Evolutionary conservation across 2,888 invertebrate genomes (phyloP).

Genomic region (Caenorhabditis sp.): DNA sequence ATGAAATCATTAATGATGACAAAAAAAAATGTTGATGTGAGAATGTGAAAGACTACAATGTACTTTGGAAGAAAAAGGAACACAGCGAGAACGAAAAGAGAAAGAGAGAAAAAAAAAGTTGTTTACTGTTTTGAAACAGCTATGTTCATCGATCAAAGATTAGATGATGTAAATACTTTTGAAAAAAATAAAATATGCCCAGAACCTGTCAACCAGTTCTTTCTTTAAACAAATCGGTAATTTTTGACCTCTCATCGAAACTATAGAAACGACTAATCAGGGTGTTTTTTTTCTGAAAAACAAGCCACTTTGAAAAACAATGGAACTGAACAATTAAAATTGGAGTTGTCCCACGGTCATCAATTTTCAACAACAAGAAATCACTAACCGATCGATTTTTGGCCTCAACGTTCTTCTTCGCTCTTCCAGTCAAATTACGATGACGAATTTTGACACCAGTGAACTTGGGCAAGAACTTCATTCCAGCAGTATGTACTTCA

Average conservation of each 20-base stretch:
- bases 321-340: no score
- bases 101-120: not conserved
- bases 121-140: not conserved
- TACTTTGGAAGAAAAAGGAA: not conserved
- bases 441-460: constrained; percentile 65
- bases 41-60: not conserved
- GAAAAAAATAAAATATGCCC: no score
- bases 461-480: constrained; percentile 67
- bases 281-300: no score
- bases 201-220: no score
- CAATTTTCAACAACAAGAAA: not conserved
- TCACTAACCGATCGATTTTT: not conserved
- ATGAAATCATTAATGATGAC: not conserved
- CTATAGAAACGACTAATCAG: no score
- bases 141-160: no score
- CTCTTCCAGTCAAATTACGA: constrained; percentile 44
- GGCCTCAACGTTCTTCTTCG: constrained; percentile 48
- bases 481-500: constrained; percentile 59
- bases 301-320: no score
- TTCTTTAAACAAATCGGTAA: no score
- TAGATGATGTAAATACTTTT: no score
- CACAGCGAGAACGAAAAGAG: not conserved
- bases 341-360: no score
- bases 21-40: not conserved
- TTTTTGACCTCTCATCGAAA: no score